Evolutionary conservation across 2,797 vertebrate genomes (phyloP).

Genomic region (Lagocephalus sceleratus): DNA sequence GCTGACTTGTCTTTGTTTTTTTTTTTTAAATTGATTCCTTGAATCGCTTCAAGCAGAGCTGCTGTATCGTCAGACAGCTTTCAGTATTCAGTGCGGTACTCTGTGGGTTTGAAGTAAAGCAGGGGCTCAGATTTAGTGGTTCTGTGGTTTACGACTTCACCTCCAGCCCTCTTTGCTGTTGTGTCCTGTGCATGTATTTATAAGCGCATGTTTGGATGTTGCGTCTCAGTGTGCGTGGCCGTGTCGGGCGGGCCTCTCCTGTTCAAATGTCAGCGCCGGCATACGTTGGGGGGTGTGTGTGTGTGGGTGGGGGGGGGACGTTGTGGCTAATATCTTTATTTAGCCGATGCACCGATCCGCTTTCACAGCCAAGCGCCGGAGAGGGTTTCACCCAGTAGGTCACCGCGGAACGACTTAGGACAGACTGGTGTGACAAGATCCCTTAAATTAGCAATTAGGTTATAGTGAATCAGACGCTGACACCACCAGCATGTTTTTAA

Average conservation of each 20-base stretch:
- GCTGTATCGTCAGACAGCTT: neutral
- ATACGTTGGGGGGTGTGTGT: slow-evolving; percentile 65
- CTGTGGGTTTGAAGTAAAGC: neutral
- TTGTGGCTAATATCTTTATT: slow-evolving; percentile 69
- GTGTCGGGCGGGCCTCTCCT: slow-evolving; percentile 34
- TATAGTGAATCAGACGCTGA: slow-evolving; percentile 46
- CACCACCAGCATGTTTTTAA: slow-evolving; percentile 12
- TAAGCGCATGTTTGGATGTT: slow-evolving; percentile 30
- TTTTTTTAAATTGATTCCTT: slow-evolving; percentile 5
- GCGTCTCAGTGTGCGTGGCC: slow-evolving; percentile 39
- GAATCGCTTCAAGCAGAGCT: neutral
- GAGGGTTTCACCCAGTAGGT: slow-evolving; percentile 69
- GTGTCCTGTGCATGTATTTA: slow-evolving; percentile 6
- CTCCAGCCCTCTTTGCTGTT: slow-evolving; percentile 4
- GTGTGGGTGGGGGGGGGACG: too few species aligned
- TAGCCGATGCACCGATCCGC: slow-evolving; percentile 63
- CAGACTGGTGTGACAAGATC: slow-evolving; percentile 49
- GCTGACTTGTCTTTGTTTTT: slow-evolving; percentile 4
- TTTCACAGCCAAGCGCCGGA: slow-evolving; percentile 56
- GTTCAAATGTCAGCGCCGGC: slow-evolving; percentile 63
- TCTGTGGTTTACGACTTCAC: slow-evolving; percentile 6
- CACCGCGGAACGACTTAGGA: slow-evolving; percentile 65
- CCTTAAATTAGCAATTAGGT: slow-evolving; percentile 49
- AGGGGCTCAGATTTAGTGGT: neutral
- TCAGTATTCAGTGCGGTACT: too few species aligned